Percentiles rank a stretch among this genome's conserved stretches.
phyloP scores from a whole-genome alignment of 2,888 invertebrate species.

The Heliconius sara region DNA sequence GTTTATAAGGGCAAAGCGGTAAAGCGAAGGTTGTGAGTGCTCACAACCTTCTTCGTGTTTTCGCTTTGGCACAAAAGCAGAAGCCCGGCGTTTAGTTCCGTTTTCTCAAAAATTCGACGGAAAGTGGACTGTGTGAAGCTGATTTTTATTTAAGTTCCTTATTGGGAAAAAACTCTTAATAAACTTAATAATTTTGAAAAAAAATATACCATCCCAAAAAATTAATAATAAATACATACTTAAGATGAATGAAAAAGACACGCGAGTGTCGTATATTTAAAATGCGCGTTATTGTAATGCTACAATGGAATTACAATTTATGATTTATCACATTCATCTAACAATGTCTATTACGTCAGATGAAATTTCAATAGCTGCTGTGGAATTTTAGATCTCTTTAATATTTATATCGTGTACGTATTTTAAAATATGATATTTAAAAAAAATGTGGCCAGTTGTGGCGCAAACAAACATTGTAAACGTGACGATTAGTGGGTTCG shows the following conservation, averaged over 20 bases:
- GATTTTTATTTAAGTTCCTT: no score
- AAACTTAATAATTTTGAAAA: no score
- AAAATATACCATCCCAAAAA: neutral
- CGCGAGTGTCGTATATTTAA: neutral
- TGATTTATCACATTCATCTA: slow-evolving; percentile 22
- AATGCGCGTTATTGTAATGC: slow-evolving; percentile 14
- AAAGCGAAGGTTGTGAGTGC: no score
- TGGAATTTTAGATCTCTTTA: slow-evolving; percentile 15
- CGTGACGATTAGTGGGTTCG: no score
- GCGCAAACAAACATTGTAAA: neutral
- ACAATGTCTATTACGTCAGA: slow-evolving; percentile 1
- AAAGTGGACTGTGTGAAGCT: no score
- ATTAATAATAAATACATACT: neutral
- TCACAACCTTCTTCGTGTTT: no score
- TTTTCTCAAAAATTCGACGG: no score
- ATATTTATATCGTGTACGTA: slow-evolving; percentile 8
- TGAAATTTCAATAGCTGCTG: slow-evolving; percentile 10
- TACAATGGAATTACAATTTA: slow-evolving; percentile 23
- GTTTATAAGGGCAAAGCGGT: no score
- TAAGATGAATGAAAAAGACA: no score
- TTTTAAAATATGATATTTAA: neutral
- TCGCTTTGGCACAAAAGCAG: no score
- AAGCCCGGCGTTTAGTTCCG: no score
- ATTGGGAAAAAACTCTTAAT: no score
- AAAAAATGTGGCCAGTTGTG: neutral